A percentile compares a stretch with the other conserved stretches of the same genome.
Conservation (phyloP, 2,888 invertebrate species). For the Platycnemis pennipes region DNA sequence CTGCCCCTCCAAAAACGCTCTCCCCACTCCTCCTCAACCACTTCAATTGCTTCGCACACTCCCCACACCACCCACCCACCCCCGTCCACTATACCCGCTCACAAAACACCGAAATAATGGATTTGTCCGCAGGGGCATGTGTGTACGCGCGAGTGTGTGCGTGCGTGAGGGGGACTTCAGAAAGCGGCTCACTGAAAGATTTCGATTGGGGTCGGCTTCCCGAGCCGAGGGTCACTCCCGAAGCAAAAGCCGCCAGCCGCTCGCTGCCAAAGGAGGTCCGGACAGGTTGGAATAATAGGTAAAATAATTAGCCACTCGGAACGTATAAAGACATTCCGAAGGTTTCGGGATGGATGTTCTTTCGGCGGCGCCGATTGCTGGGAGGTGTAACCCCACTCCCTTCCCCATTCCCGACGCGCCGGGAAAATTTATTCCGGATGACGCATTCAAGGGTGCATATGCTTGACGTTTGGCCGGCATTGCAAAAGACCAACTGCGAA, state of each 20-base stretch:
- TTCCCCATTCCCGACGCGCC: neutral
- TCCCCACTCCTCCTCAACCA: neutral
- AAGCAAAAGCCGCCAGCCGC: neutral
- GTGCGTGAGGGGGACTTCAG: neutral
- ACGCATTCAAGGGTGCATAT: neutral
- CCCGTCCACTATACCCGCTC: neutral
- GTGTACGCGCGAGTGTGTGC: neutral
- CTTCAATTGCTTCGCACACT: neutral
- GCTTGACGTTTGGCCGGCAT: neutral
- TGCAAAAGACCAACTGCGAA: neutral
- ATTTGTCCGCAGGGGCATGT: neutral
- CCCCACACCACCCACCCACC: neutral
- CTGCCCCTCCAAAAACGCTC: neutral
- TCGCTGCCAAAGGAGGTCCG: neutral
- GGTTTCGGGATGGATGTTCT: conserved; percentile 12
- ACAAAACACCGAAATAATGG: neutral
- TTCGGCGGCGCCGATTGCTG: neutral
- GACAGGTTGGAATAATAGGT: neutral
- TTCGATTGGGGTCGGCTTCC: neutral
- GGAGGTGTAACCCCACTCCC: neutral
- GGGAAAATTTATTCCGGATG: conserved; percentile 8
- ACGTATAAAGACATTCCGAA: conserved; percentile 8
- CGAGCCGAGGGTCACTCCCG: neutral
- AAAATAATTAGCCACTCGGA: neutral
- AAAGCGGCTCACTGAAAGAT: neutral